Evolutionary conservation across 1,140 invertebrate genomes (phyloP).

Genomic region (Pogonognathellus flavescens): DNA sequence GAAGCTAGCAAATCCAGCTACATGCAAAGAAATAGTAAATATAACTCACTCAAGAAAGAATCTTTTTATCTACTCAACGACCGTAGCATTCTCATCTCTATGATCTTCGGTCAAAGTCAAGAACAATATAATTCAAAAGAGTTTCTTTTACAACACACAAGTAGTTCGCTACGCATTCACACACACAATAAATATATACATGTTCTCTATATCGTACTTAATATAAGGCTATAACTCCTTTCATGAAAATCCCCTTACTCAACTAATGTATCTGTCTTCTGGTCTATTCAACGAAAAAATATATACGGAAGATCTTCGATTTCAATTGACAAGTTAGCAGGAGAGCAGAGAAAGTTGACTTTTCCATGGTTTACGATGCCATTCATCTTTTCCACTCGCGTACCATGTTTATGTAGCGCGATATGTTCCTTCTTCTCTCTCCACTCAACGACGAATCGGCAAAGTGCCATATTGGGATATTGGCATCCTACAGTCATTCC

Average conservation of each 20-base stretch:
- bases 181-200: neutral
- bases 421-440: too few species aligned
- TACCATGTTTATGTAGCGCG: neutral
- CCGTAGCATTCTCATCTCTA: conserved; percentile 12
- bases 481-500: neutral
- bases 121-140: conserved; percentile 49
- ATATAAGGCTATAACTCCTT: too few species aligned
- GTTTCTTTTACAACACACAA: neutral
- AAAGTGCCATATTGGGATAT: neutral
- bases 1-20: neutral
- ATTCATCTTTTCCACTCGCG: conserved; percentile 18
- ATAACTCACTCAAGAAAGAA: conserved; percentile 30
- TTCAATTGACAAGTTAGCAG: conserved; percentile 46
- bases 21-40: conserved; percentile 28
- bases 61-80: conserved; percentile 37
- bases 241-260: neutral
- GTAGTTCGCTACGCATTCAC: neutral
- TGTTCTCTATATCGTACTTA: neutral
- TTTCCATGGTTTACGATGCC: conserved; percentile 24
- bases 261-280: conserved; percentile 8
- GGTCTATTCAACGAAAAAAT: neutral
- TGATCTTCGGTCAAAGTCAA: conserved; percentile 42
- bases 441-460: neutral
- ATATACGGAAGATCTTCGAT: conserved; percentile 7
- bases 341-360: neutral